These are phyloP conservation scores for Nematopogon swammerdamellus DNA, from an alignment of 2,888 invertebrate species.

Conservation along the genomic window DNA sequence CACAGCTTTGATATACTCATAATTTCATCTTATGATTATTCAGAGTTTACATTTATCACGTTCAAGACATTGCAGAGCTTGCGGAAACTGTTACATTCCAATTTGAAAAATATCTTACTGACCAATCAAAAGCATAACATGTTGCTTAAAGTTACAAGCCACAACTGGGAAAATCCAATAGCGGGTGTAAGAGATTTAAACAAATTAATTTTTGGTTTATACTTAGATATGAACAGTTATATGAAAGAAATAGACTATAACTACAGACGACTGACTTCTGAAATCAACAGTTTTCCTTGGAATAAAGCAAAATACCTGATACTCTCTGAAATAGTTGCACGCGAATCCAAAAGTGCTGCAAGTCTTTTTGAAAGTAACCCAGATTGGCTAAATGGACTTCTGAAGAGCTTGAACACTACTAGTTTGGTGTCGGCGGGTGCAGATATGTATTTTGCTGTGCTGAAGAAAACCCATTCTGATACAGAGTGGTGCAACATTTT, in stretches of 20 bases:
- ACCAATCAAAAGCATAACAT: conserved; percentile 26
- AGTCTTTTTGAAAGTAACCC: conserved; percentile 15
- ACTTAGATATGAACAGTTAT: conserved; percentile 23
- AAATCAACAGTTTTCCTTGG: conserved; percentile 49
- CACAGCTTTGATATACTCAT: conserved; percentile 24
- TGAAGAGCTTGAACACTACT: conserved; percentile 40
- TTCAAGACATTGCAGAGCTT: conserved; percentile 48
- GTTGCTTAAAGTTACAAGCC: conserved; percentile 47
- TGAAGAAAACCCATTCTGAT: conserved; percentile 31
- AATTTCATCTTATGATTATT: conserved; percentile 43
- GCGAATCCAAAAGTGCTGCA: conserved; percentile 16
- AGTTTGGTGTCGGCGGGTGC: conserved; percentile 59
- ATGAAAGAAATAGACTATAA: conserved; percentile 16
- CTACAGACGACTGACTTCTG: conserved; percentile 21
- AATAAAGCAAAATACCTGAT: conserved; percentile 59
- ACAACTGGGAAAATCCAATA: conserved; percentile 62
- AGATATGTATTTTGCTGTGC: conserved; percentile 53
- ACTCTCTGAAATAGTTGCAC: conserved; percentile 45
- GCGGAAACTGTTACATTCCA: conserved; percentile 31
- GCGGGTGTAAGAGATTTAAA: conserved; percentile 54
- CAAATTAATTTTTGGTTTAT: conserved; percentile 36
- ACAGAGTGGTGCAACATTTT: conserved; percentile 46
- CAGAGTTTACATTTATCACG: conserved; percentile 46
- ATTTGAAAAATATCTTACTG: conserved; percentile 24
- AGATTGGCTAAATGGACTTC: conserved; percentile 30